Conservation (phyloP, 2,797 vertebrate species). For the Epinephelus coioides region DNA sequence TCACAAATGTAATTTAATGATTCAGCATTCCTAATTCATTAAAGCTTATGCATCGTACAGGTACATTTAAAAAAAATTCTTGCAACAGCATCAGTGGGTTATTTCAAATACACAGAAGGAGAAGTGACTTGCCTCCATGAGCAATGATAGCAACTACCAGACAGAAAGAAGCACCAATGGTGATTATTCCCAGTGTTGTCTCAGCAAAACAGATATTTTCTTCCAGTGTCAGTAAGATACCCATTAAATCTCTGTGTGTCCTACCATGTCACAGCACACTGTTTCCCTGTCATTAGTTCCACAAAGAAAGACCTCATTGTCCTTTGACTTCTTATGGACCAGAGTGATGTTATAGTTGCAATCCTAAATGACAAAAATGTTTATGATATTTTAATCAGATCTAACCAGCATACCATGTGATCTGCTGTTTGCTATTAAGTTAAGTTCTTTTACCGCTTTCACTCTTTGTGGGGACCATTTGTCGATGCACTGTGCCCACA, state of each 20-base stretch:
- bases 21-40: neutral
- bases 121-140: neutral
- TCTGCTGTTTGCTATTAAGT: neutral
- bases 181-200: neutral
- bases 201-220: neutral
- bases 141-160: neutral
- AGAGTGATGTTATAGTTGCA: conserved; percentile 61
- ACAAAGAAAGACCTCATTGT: conserved; percentile 66
- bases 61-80: neutral
- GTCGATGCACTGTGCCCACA: neutral
- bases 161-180: neutral
- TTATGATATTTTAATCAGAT: neutral
- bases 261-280: conserved; percentile 76
- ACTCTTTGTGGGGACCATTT: neutral
- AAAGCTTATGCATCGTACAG: neutral
- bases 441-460: neutral
- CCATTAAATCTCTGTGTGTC: neutral
- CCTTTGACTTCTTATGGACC: conserved; percentile 41
- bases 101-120: neutral
- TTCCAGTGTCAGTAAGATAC: neutral
- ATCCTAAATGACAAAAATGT: conserved; percentile 40
- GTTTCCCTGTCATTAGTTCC: rapidly evolving
- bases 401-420: neutral
- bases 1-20: neutral
- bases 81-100: neutral